Evolutionary conservation across 2,888 invertebrate genomes (phyloP).

Genomic region (Rugalucina vietnamica): DNA sequence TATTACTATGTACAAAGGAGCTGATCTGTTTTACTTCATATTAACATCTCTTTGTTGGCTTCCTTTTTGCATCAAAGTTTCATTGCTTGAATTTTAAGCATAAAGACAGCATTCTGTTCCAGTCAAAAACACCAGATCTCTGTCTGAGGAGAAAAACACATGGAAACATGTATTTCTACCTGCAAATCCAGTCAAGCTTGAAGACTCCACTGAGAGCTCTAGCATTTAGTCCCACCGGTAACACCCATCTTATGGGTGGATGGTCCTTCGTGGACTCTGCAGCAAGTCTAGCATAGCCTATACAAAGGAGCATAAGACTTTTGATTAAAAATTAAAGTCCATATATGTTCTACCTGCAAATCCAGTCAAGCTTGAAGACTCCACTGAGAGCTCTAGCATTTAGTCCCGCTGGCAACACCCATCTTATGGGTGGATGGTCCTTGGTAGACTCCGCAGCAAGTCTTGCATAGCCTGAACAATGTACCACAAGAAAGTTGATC

Average conservation of each 20-base stretch:
- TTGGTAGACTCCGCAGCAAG: constrained; percentile 94
- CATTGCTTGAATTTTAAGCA: no score
- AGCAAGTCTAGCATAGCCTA: constrained; percentile 95
- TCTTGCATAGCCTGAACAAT: constrained; percentile 92
- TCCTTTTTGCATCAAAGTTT: no score
- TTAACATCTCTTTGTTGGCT: no score
- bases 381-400: constrained; percentile 97
- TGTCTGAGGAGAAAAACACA: no score
- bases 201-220: constrained; percentile 98
- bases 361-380: constrained; percentile 98
- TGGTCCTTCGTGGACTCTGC: constrained; percentile 96
- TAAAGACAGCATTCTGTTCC: no score
- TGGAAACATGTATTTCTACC: no score
- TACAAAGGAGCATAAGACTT: not conserved
- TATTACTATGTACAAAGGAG: no score
- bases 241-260: constrained; percentile 91
- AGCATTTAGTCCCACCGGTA: constrained; percentile 96
- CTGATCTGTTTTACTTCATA: no score
- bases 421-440: constrained; percentile 91
- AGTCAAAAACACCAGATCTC: no score
- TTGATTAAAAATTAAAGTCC: no score
- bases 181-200: constrained; percentile 98
- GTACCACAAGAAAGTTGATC: no score
- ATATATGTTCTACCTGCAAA: constrained; percentile 91
- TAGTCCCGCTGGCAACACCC: constrained; percentile 97